Evolutionary conservation across 1,140 invertebrate species (phyloP).

Genomic region (Aphelenchoides besseyi): DNA sequence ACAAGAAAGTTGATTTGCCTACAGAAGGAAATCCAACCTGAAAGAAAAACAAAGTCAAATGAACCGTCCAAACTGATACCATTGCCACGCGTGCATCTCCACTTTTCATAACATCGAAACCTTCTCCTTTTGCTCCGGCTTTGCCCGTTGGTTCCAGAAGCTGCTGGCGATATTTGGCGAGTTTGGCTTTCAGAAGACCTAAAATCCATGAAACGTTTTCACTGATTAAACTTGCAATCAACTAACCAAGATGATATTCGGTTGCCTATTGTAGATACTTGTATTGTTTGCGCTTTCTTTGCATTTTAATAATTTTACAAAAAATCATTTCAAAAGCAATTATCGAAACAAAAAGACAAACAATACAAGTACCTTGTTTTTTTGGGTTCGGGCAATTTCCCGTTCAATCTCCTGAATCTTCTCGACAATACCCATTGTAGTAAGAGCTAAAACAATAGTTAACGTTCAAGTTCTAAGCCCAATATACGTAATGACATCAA

Average conservation of each 20-base stretch:
- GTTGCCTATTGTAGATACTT: slow-evolving; percentile 72
- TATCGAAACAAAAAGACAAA: too few relatives aligned
- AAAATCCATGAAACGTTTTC: slow-evolving; percentile 84
- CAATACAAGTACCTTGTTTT: slow-evolving; percentile 73
- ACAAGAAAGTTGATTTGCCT: slow-evolving; percentile 75
- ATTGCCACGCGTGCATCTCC: slow-evolving; percentile 96
- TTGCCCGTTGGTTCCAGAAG: slow-evolving; percentile 84
- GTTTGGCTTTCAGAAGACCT: slow-evolving; percentile 93
- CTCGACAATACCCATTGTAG: slow-evolving; percentile 60
- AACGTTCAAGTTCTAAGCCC: too few relatives aligned
- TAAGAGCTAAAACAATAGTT: neutral
- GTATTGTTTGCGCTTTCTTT: neutral
- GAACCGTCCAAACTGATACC: slow-evolving; percentile 83
- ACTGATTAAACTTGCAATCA: too few relatives aligned
- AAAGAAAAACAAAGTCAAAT: slow-evolving; percentile 17
- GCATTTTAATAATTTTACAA: too few relatives aligned
- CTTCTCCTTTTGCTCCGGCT: slow-evolving; percentile 91
- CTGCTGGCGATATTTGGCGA: slow-evolving; percentile 94
- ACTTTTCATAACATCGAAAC: slow-evolving; percentile 98
- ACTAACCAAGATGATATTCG: slow-evolving; percentile 88
- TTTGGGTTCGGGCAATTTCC: slow-evolving; percentile 96
- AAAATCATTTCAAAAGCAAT: too few relatives aligned
- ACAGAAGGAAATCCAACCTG: slow-evolving; percentile 72
- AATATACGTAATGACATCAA: too few relatives aligned
- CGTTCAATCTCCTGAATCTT: slow-evolving; percentile 61